These are phyloP conservation scores for Aurelia sp. DNA, from an alignment of 30 jellyfish, hydroid and myxozoan species.

Conservation along the genomic window DNA sequence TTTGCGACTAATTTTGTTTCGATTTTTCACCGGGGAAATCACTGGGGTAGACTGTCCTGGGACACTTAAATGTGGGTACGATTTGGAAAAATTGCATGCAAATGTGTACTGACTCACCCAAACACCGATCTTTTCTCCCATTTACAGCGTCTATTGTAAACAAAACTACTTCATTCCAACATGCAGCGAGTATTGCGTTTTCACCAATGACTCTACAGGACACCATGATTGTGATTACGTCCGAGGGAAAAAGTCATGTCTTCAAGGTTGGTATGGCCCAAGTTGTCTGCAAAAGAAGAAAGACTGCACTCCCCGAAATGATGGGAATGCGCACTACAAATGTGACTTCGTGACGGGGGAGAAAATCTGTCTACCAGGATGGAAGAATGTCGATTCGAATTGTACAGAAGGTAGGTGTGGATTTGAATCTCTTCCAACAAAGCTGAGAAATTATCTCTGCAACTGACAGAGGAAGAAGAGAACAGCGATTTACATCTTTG, in stretches of 20 bases:
- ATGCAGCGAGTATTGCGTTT: conserved; percentile 61
- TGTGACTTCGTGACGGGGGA: conserved; percentile 61
- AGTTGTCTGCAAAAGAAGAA: conserved; percentile 21
- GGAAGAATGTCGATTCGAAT: conserved; percentile 56
- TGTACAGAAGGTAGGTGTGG: conserved; percentile 67
- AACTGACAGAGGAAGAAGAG: no score
- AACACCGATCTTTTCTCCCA: not conserved
- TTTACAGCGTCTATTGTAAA: conserved; percentile 49
- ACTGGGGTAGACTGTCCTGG: no score
- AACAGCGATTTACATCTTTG: no score
- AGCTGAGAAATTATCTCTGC: no score
- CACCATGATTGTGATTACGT: conserved; percentile 59
- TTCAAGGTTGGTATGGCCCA: conserved; percentile 67
- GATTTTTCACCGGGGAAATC: no score
- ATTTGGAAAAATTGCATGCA: no score
- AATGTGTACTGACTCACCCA: no score
- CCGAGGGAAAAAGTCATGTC: conserved; percentile 52
- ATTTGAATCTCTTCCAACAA: no score
- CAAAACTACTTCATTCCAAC: conserved; percentile 56
- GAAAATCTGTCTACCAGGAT: conserved; percentile 76
- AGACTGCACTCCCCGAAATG: conserved; percentile 66
- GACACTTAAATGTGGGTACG: no score
- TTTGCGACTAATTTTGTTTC: no score
- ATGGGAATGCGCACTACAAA: conserved; percentile 57
- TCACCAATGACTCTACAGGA: conserved; percentile 71